Evolutionary conservation across 2,888 invertebrate genomes (phyloP), one percentile per base, ranked within the genome.

Genomic region (Drosophila anomelani): DNA sequence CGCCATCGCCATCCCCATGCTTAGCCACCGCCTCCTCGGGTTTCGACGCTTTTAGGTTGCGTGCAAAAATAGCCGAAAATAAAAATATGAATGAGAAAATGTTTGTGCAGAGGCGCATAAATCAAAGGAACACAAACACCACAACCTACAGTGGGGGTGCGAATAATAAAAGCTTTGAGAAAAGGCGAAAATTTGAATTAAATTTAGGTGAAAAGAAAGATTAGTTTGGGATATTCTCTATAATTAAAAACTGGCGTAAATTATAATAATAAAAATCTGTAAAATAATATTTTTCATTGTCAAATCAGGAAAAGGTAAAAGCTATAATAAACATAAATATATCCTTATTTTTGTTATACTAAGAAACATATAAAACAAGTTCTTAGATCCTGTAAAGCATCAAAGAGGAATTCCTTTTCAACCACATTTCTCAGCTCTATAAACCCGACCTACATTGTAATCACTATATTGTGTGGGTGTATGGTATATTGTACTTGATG

Each of bases 41-140:
- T 64, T 62, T 57, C 47, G 67, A 60, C 67, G 46, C 32, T 41
- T 26, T 55, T 70, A 38, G 56, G 57, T 82, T 87, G 85, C 85
- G 85, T 81, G 82, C 75, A 62, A 81, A 81, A 77, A 78, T 74
- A 83, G 59, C 68, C 58, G 59, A 69, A 66, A 66, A 80, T 53
- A 71, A 38, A 78, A 66, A 78, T 71, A 46, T 64, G 64, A 73
- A 64, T 53, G 57, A 58, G 55, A 59, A 75, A 64, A 62, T 57
- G 55, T 70, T 85, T 82, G 70, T 63, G 62, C 58, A 71, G 71
- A 80, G 74, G 63, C 70, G 68, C 64, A 82, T 87, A 82, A 84
- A 82, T 82, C 87, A 82, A 67, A 58, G 34, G 54, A 43, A 58
- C 53, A 51, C 71, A 72, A 62, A 51, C 71, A 71, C 44, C 34